Conservation (phyloP, 2,113 vertebrate species). For the Vulpes ferrilata region DNA sequence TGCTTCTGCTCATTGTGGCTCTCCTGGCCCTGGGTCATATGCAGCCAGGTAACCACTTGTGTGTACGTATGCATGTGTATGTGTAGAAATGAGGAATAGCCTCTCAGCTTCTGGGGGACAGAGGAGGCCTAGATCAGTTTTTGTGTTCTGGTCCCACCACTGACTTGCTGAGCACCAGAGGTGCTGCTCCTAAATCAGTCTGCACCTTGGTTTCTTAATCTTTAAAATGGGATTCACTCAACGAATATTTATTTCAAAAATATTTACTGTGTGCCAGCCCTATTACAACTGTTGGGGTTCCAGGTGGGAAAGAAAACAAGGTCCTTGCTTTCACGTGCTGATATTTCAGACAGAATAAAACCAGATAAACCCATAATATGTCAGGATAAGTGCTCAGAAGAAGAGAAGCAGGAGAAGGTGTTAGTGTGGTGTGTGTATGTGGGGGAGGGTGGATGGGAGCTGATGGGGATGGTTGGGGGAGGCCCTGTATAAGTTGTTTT, state of each 20-base stretch:
- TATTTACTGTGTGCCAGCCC: not conserved
- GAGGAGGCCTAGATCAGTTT: not conserved
- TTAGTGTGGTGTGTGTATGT: not conserved
- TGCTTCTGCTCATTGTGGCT: slow-evolving; percentile 57
- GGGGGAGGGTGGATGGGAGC: not conserved
- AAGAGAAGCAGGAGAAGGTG: not conserved
- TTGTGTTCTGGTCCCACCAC: not conserved
- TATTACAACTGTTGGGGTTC: not conserved
- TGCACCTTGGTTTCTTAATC: not conserved
- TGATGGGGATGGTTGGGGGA: not conserved
- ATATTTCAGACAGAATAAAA: not conserved
- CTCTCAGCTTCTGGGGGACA: not conserved
- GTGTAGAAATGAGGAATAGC: not conserved
- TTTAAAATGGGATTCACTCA: slow-evolving; percentile 1
- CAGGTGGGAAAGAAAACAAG: not conserved
- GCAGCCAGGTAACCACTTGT: slow-evolving; percentile 43
- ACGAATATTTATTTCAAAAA: not conserved
- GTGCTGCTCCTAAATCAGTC: not conserved
- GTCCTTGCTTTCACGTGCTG: slow-evolving; percentile 11
- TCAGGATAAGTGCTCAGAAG: not conserved
- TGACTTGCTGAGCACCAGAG: not conserved
- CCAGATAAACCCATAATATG: not conserved
- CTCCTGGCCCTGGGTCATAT: slow-evolving; percentile 68
- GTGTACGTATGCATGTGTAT: slow-evolving; percentile 29
- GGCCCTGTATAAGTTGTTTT: not conserved